Evolutionary conservation across 2,888 invertebrate species (phyloP), one percentile per base, ranked within the genome.

Genomic region (Hypomecis atomaria): DNA sequence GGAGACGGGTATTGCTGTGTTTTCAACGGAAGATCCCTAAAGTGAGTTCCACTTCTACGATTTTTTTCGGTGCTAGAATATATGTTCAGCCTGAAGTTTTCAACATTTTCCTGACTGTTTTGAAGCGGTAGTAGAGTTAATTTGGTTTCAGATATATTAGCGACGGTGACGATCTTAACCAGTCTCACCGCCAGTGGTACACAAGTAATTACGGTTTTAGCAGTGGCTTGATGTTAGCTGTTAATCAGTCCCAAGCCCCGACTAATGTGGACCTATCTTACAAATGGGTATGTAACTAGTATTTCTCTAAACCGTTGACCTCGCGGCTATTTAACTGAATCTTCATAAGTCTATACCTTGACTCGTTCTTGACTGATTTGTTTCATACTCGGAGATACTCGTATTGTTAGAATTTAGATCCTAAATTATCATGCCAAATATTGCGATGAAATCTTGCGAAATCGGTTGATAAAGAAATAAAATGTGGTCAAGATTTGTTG

Each of bases 1-100:
- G 87, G 86, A 37, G 91, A 93, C 59, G 94, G 95, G 0, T 94
- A 85, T 74, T 94, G 94, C 72, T 94, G 94, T 63, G 85, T 90
- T 0, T 94, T 94, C 70, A 94, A 94, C 47, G 90, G 85, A 36
- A 75, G 83, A 48, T 90, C 89, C 23, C 70, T 88, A 6, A 79
- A 65, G 66, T 72, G 81, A n/a, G n/a, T 6, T 6, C 4, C 0
- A 38, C 9, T 4, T 38, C 9, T 38, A 38, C 38, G 0, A 8
- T 3, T 0, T 0, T 9, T 38, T 38, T 38, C 4, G 6, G 1
- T 38, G 9, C 9, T 4, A 38, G 38, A 6, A 6, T 3, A 38
- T 3, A 8, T 38, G 4, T 9, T 38, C 4, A 38, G 3, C 38
- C 9, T 38, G 7, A 5, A 37, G 5, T 37, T 37, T 6, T 37